Evolutionary conservation across 2,113 vertebrate species (phyloP).

Genomic region (Ursus arctos): DNA sequence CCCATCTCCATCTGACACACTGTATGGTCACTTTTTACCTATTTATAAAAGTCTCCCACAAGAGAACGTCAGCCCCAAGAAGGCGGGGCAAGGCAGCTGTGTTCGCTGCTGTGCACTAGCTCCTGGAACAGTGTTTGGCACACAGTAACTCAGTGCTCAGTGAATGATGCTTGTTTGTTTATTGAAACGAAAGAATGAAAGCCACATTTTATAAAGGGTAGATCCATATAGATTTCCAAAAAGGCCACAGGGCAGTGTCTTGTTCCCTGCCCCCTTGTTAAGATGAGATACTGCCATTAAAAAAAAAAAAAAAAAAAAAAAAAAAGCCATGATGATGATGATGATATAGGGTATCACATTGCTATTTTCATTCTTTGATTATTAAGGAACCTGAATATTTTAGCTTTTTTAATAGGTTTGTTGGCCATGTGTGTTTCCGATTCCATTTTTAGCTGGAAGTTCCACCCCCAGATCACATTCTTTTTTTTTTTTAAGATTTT

Average conservation of each 20-base stretch:
- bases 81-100: neutral
- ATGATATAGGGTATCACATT: neutral
- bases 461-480: neutral
- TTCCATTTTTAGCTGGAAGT: neutral
- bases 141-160: neutral
- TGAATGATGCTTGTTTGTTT: neutral
- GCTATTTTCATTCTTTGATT: neutral
- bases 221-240: neutral
- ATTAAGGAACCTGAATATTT: neutral
- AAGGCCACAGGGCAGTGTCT: neutral
- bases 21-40: neutral
- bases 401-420: neutral
- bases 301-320: neutral
- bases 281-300: neutral
- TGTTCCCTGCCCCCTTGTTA: neutral
- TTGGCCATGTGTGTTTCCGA: neutral
- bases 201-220: conserved; percentile 30
- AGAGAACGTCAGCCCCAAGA: neutral
- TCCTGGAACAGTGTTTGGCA: neutral
- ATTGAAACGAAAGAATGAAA: conserved; percentile 27
- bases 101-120: neutral
- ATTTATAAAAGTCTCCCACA: neutral
- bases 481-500: no score
- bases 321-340: neutral
- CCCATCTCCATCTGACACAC: neutral